Conservation (phyloP, 64 coral and sea anemone genomes). For the Cladopsammia gracilis region DNA sequence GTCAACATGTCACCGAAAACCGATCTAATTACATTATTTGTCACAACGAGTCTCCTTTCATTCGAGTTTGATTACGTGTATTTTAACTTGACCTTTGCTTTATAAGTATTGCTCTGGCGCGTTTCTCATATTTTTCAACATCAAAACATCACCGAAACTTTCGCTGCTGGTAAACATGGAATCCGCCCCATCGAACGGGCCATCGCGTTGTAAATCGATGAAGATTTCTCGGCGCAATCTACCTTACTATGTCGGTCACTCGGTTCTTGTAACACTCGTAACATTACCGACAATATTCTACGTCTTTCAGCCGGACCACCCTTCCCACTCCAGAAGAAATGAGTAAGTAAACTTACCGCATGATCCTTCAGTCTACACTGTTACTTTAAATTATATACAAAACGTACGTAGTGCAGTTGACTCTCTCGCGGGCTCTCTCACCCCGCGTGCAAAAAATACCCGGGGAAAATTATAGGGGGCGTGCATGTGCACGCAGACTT, state of each 20-base stretch:
- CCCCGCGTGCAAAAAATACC: too few species aligned
- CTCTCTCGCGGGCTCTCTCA: too few species aligned
- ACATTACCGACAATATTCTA: conserved; percentile 26
- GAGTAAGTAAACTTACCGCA: conserved; percentile 1
- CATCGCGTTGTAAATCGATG: neutral
- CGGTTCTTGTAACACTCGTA: conserved; percentile 3
- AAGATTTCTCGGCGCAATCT: conserved; percentile 6
- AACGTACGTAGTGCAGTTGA: too few species aligned
- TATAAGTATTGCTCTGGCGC: neutral
- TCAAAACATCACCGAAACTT: neutral
- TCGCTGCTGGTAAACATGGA: neutral
- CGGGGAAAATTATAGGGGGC: too few species aligned
- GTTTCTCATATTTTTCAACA: neutral
- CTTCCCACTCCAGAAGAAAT: neutral
- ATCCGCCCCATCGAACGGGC: neutral
- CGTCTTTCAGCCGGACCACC: conserved; percentile 22
- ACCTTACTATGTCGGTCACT: neutral
- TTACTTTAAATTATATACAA: too few species aligned
- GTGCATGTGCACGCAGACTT: too few species aligned
- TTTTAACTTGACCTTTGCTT: conserved; percentile 39
- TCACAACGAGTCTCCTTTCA: neutral
- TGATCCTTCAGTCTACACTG: neutral
- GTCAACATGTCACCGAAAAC: conserved; percentile 20
- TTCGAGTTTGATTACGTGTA: conserved; percentile 2
- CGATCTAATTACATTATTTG: neutral